Conservation (phyloP, 2,888 invertebrate species). For the Oxycera nigricornis region DNA sequence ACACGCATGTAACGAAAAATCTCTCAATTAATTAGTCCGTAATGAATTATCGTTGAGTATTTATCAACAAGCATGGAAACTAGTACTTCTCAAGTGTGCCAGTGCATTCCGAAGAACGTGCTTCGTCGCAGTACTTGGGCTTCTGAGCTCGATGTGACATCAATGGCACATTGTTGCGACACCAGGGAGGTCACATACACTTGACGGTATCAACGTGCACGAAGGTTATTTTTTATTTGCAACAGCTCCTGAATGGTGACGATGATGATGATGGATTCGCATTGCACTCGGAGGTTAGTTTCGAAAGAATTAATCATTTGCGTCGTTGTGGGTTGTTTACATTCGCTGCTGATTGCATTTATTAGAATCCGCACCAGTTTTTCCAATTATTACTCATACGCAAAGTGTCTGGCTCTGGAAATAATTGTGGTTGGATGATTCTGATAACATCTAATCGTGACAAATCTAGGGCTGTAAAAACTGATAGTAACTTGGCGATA, state of each 20-base stretch:
- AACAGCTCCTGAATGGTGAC: not conserved
- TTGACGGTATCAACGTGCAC: not conserved
- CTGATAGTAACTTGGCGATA: too few species aligned
- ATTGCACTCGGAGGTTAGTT: not conserved
- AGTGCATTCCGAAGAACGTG: not conserved
- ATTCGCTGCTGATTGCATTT: not conserved
- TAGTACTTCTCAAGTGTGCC: not conserved
- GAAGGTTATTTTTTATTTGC: not conserved
- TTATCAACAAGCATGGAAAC: not conserved
- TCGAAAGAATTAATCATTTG: not conserved
- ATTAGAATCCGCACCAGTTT: not conserved
- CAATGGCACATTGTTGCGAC: not conserved
- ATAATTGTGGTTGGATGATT: too few species aligned
- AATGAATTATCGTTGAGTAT: slow-evolving; percentile 18
- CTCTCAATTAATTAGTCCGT: slow-evolving; percentile 9
- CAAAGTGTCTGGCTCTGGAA: too few species aligned
- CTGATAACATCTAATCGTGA: too few species aligned
- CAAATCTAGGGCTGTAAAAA: too few species aligned
- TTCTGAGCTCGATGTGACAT: not conserved
- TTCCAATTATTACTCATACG: not conserved
- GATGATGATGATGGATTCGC: not conserved
- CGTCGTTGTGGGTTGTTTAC: not conserved
- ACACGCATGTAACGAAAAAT: not conserved
- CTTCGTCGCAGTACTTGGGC: not conserved
- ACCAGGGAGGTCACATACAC: not conserved